Conservation (phyloP, 2,797 vertebrate species). For the Lycodopsis pacificus region DNA sequence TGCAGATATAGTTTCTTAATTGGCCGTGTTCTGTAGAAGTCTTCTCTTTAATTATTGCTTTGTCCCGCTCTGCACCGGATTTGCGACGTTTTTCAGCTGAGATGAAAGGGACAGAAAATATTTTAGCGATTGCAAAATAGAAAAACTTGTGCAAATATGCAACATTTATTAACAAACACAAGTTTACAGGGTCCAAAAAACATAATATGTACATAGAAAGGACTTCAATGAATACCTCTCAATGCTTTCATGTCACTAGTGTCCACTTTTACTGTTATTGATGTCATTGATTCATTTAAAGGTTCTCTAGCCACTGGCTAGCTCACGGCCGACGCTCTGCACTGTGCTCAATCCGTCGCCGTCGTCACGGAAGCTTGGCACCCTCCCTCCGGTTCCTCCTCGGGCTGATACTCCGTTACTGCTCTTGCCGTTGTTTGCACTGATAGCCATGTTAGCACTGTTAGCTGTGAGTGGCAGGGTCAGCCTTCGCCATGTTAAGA, state of each 20-base stretch:
- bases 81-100: conserved; percentile 18
- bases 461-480: neutral
- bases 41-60: conserved; percentile 50
- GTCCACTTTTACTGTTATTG: neutral
- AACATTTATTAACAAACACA: neutral
- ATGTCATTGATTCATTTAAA: neutral
- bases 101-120: conserved; percentile 19
- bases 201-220: neutral
- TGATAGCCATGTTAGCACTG: neutral
- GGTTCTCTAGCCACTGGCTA: neutral
- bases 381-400: neutral
- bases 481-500: neutral
- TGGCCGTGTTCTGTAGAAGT: conserved; percentile 43
- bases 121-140: conserved; percentile 14
- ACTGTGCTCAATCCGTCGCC: neutral
- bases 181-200: neutral
- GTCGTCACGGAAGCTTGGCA: neutral
- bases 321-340: neutral
- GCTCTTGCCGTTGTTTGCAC: neutral
- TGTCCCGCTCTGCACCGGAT: conserved; percentile 39
- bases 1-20: conserved; percentile 55
- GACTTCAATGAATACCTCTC: neutral
- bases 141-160: conserved; percentile 2
- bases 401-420: neutral
- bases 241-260: neutral